Percentiles rank a stretch among this genome's conserved stretches.
Evolutionary conservation across 2,888 invertebrate species (phyloP).

Genomic region (Tetranychus piercei): DNA sequence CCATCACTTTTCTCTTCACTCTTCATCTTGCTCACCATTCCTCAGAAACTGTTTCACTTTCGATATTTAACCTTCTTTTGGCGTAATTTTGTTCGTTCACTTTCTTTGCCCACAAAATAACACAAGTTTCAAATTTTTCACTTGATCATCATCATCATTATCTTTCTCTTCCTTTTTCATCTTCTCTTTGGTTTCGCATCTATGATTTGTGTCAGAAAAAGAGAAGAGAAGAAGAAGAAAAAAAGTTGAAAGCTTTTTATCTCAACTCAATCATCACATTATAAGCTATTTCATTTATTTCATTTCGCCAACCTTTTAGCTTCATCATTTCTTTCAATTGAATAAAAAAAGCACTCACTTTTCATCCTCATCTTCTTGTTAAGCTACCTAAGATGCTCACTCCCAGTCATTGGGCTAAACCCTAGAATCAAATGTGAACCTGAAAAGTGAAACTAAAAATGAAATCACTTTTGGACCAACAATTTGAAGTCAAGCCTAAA

Average conservation of each 20-base stretch:
- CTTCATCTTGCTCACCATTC: not conserved
- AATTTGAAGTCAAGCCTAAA: not conserved
- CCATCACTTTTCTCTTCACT: not conserved
- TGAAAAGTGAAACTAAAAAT: no score
- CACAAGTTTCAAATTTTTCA: not conserved
- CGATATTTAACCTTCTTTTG: not conserved
- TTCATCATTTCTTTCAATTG: not conserved
- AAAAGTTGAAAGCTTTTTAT: not conserved
- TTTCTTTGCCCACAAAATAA: not conserved
- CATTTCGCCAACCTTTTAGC: not conserved
- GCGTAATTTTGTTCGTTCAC: not conserved
- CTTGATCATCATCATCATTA: not conserved
- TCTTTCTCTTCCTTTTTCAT: constrained; percentile 1
- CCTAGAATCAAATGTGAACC: no score
- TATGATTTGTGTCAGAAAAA: not conserved
- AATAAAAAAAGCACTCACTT: not conserved
- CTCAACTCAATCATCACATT: constrained; percentile 2
- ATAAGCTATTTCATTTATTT: not conserved
- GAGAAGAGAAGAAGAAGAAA: no score
- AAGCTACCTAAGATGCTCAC: not conserved
- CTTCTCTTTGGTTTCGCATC: not conserved
- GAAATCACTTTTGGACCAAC: not conserved
- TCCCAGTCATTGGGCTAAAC: no score
- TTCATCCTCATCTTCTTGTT: not conserved
- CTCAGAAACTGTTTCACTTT: not conserved